Percentiles rank a stretch among this genome's conserved stretches.
phyloP scores from a whole-genome alignment of 1,140 invertebrate species.

The Drosophila lacteicornis region DNA sequence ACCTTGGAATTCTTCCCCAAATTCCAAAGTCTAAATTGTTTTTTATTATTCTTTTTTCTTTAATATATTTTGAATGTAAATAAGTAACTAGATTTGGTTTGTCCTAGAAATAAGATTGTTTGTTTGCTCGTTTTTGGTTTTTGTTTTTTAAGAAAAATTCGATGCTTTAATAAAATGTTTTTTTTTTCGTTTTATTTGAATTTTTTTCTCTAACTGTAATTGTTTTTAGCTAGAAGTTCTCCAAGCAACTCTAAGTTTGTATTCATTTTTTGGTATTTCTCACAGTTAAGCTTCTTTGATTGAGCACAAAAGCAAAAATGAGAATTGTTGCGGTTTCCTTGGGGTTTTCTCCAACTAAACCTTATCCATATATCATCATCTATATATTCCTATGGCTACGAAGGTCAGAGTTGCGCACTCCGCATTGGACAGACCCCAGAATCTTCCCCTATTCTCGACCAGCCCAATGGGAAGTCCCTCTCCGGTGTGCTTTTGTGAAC shows the following conservation, averaged over 20 bases:
- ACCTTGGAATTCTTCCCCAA: constrained; percentile 84
- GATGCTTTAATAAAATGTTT: constrained; percentile 79
- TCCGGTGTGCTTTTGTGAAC: constrained; percentile 26
- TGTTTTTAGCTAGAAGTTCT: constrained; percentile 45
- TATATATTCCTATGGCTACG: constrained; percentile 47
- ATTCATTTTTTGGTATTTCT: constrained; percentile 75
- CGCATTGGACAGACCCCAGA: constrained; percentile 66
- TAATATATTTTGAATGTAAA: constrained; percentile 48
- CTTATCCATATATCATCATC: constrained; percentile 51
- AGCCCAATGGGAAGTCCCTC: constrained; percentile 54
- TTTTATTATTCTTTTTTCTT: constrained; percentile 15
- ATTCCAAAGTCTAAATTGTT: constrained; percentile 80
- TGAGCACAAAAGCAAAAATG: constrained; percentile 84
- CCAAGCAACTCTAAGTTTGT: constrained; percentile 58
- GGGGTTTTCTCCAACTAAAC: constrained; percentile 37
- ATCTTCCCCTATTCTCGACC: constrained; percentile 79
- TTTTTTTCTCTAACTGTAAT: constrained; percentile 44
- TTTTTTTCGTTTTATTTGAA: constrained; percentile 19
- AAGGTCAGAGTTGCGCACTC: constrained; percentile 2
- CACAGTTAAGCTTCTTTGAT: constrained; percentile 84
- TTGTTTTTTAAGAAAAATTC: constrained; percentile 73
- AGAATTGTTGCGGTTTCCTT: constrained; percentile 54
- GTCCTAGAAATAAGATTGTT: constrained; percentile 80
- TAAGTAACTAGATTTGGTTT: constrained; percentile 53
- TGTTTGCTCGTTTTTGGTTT: constrained; percentile 54